phyloP scores from a whole-genome alignment of 2,888 invertebrate species.

The Corythucha ciliata region DNA sequence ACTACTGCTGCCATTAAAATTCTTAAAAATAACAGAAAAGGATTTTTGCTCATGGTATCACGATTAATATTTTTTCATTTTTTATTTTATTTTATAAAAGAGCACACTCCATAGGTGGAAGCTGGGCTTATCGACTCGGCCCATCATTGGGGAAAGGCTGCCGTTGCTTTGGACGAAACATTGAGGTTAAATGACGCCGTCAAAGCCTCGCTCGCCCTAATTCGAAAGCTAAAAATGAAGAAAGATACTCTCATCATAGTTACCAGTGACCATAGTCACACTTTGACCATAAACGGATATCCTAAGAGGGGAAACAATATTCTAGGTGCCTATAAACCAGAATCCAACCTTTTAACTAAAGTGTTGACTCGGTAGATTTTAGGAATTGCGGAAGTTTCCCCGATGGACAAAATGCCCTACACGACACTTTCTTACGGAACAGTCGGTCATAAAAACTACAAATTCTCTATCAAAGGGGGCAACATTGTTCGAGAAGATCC shows the following conservation, averaged over 20 bases:
- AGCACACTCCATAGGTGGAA: slow-evolving; percentile 53
- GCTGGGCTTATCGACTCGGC: slow-evolving; percentile 79
- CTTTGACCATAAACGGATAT: slow-evolving; percentile 66
- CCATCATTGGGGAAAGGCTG: slow-evolving; percentile 74
- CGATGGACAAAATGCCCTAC: slow-evolving; percentile 49
- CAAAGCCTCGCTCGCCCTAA: slow-evolving; percentile 58
- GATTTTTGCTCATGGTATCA: slow-evolving; percentile 60
- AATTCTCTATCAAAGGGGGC: slow-evolving; percentile 23
- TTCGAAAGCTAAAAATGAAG: slow-evolving; percentile 57
- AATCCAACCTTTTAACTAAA: too few species aligned
- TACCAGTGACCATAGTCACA: slow-evolving; percentile 71
- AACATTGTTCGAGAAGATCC: slow-evolving; percentile 52
- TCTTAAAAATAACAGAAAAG: slow-evolving; percentile 54
- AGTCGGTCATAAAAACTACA: slow-evolving; percentile 18
- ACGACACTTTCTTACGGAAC: slow-evolving; percentile 1
- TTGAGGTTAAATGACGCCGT: slow-evolving; percentile 70
- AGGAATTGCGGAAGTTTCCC: slow-evolving; percentile 44
- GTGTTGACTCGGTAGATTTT: too few species aligned
- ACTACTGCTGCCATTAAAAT: slow-evolving; percentile 64
- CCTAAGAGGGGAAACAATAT: slow-evolving; percentile 69
- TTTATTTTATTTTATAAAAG: not conserved
- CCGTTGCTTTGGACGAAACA: slow-evolving; percentile 64
- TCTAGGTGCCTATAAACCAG: too few species aligned
- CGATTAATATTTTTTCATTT: not conserved
- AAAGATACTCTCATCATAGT: slow-evolving; percentile 59